phyloP scores from a whole-genome alignment of 2,797 vertebrate species.

The Triplophysa bombifrons region DNA sequence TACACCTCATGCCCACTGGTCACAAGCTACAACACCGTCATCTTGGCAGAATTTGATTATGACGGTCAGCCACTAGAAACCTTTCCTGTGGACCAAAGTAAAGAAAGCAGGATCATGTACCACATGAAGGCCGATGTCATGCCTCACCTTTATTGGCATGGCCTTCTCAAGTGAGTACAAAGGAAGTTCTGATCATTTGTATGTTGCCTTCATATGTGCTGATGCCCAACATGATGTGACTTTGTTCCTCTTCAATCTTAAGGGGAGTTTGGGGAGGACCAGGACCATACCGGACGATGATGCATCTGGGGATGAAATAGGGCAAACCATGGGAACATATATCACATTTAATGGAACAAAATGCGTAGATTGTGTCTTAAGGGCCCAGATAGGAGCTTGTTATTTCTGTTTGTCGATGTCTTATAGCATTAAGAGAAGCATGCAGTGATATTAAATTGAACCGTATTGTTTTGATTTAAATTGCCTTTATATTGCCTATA shows the following conservation, averaged over 20 bases:
- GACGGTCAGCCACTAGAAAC: constrained; percentile 88
- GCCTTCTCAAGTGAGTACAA: constrained; percentile 86
- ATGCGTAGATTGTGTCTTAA: background rate
- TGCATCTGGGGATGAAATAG: constrained; percentile 92
- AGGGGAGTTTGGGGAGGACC: constrained; percentile 97
- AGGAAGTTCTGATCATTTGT: background rate
- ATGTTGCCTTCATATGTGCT: background rate
- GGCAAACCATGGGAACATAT: background rate
- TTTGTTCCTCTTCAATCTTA: constrained; percentile 13
- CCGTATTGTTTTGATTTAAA: background rate
- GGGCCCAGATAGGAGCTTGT: background rate
- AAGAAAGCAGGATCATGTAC: constrained; percentile 89
- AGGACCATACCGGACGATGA: constrained; percentile 84
- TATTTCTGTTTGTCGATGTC: background rate
- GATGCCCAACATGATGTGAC: background rate
- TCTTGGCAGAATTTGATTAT: constrained; percentile 96
- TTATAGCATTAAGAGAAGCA: background rate
- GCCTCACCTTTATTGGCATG: constrained; percentile 94
- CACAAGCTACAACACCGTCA: constrained; percentile 89
- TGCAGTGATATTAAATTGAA: background rate
- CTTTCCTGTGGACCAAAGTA: constrained; percentile 93
- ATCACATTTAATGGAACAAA: background rate
- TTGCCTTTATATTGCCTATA: background rate
- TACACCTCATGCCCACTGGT: constrained; percentile 96
- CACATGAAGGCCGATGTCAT: constrained; percentile 94